Evolutionary conservation across 2,888 invertebrate genomes (phyloP).

Genomic region (Archips xylosteana): DNA sequence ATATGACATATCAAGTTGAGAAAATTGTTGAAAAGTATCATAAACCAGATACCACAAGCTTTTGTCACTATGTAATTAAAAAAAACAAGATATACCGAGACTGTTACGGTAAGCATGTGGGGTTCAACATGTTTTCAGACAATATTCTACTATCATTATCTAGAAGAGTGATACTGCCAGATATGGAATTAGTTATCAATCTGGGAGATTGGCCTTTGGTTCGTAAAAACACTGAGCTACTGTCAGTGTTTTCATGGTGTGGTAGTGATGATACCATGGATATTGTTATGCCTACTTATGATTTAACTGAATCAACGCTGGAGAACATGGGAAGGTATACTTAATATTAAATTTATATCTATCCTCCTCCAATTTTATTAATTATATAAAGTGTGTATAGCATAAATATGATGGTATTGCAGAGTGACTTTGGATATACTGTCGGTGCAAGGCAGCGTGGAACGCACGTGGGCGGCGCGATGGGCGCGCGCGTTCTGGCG

Average conservation of each 20-base stretch:
- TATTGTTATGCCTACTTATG: slow-evolving; percentile 98
- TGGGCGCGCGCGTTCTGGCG: slow-evolving; percentile 94
- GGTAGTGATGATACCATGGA: slow-evolving; percentile 94
- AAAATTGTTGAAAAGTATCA: slow-evolving; percentile 90
- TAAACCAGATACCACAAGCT: slow-evolving; percentile 92
- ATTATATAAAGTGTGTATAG: slow-evolving; percentile 21
- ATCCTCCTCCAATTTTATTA: too few relatives aligned
- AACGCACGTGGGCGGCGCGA: slow-evolving; percentile 90
- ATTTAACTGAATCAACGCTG: slow-evolving; percentile 95
- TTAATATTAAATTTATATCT: background rate
- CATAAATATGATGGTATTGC: slow-evolving; percentile 47
- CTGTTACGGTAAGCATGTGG: slow-evolving; percentile 97
- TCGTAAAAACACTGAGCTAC: slow-evolving; percentile 80
- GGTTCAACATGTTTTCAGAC: slow-evolving; percentile 98
- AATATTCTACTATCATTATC: slow-evolving; percentile 92
- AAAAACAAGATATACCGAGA: slow-evolving; percentile 93
- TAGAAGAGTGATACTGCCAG: slow-evolving; percentile 92
- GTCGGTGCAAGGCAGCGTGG: slow-evolving; percentile 93
- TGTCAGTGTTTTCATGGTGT: slow-evolving; percentile 98
- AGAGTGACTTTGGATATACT: slow-evolving; percentile 96
- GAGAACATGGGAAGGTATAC: slow-evolving; percentile 96
- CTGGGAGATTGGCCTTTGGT: slow-evolving; percentile 98
- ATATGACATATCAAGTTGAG: slow-evolving; percentile 88
- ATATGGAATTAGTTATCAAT: slow-evolving; percentile 96
- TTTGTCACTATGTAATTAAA: slow-evolving; percentile 96